Evolutionary conservation across 2,113 vertebrate genomes (phyloP).

Genomic region (Ginglymostoma cirratum): DNA sequence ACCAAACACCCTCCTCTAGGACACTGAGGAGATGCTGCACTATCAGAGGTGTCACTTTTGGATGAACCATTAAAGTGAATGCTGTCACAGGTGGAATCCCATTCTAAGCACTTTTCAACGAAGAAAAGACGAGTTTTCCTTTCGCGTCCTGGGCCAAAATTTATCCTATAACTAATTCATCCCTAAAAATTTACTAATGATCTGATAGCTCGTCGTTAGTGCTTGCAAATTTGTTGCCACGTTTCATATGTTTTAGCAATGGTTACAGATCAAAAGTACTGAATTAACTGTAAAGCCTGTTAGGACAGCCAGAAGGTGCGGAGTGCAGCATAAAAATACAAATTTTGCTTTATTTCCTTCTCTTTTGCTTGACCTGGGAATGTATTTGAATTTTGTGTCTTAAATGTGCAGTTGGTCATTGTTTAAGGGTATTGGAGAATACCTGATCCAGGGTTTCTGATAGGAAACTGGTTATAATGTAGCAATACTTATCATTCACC

Average conservation of each 20-base stretch:
- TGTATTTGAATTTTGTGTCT: not conserved
- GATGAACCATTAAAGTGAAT: not conserved
- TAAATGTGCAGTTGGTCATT: not conserved
- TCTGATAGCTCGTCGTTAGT: not conserved
- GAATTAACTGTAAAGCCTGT: not conserved
- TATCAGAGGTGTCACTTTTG: not conserved
- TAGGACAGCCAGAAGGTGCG: not conserved
- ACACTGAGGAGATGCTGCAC: not conserved
- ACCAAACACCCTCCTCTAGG: not conserved
- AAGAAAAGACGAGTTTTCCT: not conserved
- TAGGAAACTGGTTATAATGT: slow-evolving; percentile 1
- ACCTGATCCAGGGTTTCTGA: not conserved
- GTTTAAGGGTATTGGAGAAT: not conserved
- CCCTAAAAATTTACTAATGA: not conserved
- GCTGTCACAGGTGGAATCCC: not conserved
- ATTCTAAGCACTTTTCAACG: not conserved
- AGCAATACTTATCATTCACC: not conserved
- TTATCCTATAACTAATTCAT: not conserved
- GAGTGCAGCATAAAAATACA: not conserved
- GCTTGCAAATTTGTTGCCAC: not conserved
- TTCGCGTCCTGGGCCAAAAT: no score
- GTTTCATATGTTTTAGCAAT: not conserved
- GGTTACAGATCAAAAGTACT: no score
- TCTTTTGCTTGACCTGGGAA: not conserved
- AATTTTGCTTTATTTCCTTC: not conserved